A percentile compares a stretch with the other conserved stretches of the same genome.
phyloP scores from a whole-genome alignment of 2,797 vertebrate genomes.

The Tiaroga cobitis region DNA sequence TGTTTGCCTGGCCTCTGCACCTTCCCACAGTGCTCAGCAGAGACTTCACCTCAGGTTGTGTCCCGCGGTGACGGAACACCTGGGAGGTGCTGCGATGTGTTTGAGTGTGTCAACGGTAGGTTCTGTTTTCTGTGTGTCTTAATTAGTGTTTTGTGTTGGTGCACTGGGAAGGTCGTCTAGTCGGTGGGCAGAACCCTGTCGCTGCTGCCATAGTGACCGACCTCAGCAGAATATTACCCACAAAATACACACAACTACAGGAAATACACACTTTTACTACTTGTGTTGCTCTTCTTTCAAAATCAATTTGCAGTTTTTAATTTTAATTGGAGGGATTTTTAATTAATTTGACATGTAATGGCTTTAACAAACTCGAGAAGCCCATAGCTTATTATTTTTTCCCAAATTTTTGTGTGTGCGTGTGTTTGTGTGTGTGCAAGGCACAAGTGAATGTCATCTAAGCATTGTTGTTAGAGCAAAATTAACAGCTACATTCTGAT shows the following conservation, averaged over 20 bases:
- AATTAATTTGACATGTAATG: neutral
- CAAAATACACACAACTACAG: neutral
- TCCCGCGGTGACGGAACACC: conserved; percentile 86
- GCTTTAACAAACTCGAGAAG: neutral
- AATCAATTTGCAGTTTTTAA: neutral
- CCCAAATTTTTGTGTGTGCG: neutral
- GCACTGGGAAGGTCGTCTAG: conserved; percentile 24
- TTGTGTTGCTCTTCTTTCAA: neutral
- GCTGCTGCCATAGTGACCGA: conserved; percentile 21
- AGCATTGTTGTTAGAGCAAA: neutral
- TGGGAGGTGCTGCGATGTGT: conserved; percentile 90
- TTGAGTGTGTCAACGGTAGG: conserved; percentile 90
- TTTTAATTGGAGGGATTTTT: neutral
- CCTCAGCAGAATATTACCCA: neutral
- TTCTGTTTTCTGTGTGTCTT: conserved; percentile 55
- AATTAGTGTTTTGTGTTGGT: conserved; percentile 41
- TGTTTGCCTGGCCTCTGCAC: conserved; percentile 86
- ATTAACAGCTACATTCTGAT: neutral
- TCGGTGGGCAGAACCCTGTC: conserved; percentile 33
- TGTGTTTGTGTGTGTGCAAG: neutral
- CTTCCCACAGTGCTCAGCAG: conserved; percentile 85
- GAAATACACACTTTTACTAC: neutral
- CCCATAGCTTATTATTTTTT: neutral
- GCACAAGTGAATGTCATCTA: neutral
- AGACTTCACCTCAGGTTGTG: conserved; percentile 83